Conservation (phyloP, 2,113 vertebrate species). For the Tyto alba region DNA sequence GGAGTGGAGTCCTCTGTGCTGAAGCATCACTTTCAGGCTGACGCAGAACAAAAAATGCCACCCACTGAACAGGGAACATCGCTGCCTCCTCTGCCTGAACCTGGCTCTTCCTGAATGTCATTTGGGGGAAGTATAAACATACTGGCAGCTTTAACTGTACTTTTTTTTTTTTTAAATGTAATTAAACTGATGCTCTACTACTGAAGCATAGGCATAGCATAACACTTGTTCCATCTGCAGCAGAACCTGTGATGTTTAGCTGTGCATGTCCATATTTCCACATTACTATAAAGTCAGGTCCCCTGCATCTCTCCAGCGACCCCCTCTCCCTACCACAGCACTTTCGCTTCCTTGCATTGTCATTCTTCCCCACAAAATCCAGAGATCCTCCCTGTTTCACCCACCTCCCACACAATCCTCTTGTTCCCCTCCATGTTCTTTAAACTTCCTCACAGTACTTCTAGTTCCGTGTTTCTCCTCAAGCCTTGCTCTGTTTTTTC, state of each 20-base stretch:
- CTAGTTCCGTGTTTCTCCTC: neutral
- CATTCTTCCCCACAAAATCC: slow-evolving; percentile 14
- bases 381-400: neutral
- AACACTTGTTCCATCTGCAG: neutral
- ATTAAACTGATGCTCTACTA: neutral
- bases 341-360: slow-evolving; percentile 43
- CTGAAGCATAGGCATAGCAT: neutral
- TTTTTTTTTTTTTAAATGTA: neutral
- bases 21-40: neutral
- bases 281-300: neutral
- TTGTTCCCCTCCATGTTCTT: neutral
- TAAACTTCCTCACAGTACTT: slow-evolving; percentile 27
- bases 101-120: neutral
- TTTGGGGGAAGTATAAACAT: neutral
- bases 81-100: neutral
- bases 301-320: neutral
- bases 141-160: neutral
- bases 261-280: neutral
- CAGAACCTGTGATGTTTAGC: neutral
- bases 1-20: neutral
- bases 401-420: slow-evolving; percentile 11
- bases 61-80: neutral
- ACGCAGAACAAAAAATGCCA: neutral
- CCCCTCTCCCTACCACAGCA: neutral
- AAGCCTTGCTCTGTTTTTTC: neutral